Base-by-base conservation (phyloP, 2,113 vertebrate genomes). In the Percina caprodes region DNA sequence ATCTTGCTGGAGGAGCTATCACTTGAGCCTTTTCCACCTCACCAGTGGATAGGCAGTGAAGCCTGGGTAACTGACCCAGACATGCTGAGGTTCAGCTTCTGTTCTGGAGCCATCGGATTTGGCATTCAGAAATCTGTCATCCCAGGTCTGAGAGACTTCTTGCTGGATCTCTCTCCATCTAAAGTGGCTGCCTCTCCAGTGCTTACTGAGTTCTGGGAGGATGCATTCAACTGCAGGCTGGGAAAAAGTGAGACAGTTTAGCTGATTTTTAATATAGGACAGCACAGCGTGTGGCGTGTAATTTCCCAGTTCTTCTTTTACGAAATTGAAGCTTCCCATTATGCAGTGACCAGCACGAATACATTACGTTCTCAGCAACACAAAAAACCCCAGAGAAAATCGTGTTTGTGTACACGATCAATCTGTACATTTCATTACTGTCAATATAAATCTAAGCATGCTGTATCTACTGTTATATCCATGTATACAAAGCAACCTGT, bases 41-140 rank as follows among this genome's bases (percentile, higher is more conserved):
- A 88, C 10, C 94, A 95, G 82, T 95, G 94, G 95, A 91, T 95
- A 12, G 94, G 93, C 16, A 93, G 89, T 26, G 94, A 95, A 49
- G 3, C 89, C 0, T 95, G 95, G 95, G 77, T 92, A n/a, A 94
- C 93, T 2, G 69, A 92, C 13, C 66, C 80, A 16, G 62, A 88
- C 12, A 45, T 94, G 86, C 15, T 88, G 26, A 81, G 42, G 1
- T 94, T 82, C 76, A 60, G 52, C 15, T 65, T 92, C 62, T 92
- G 88, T 14, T 6, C 79, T 0, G 93, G 94, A 2, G 84, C 93
- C 2, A 80, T 95, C 0, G 93, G 94, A 6, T 90, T 94, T 59
- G 92, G 74, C 0, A 91, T 95, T 58, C 85, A 85, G 5, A 49
- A 74, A 18, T 87, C 93, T 18, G 78, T 84, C 16, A 94, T 95